Evolutionary conservation across 2,797 vertebrate species (phyloP).

Genomic region (Schizopygopsis malacanthus): DNA sequence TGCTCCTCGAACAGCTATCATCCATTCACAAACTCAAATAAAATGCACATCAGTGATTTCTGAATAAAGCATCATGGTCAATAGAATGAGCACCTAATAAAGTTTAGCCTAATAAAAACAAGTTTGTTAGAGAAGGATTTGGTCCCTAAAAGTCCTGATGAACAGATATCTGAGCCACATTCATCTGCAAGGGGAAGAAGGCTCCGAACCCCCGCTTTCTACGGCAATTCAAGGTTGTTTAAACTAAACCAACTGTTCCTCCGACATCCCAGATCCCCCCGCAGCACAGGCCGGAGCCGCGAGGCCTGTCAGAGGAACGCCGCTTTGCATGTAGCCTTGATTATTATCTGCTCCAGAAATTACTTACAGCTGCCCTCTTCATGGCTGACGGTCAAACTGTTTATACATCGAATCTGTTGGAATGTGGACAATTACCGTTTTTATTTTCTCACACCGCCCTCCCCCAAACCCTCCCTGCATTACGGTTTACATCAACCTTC

Average conservation of each 20-base stretch:
- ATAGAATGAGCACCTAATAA: neutral
- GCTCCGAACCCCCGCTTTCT: slow-evolving; percentile 65
- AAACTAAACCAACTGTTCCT: slow-evolving; percentile 79
- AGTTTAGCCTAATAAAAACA: neutral
- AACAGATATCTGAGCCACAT: neutral
- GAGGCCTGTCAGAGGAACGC: slow-evolving; percentile 79
- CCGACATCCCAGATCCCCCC: slow-evolving; percentile 73
- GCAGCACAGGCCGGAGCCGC: slow-evolving; percentile 72
- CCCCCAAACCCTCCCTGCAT: slow-evolving; percentile 32
- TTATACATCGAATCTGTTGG: slow-evolving; percentile 91
- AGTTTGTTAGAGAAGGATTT: neutral
- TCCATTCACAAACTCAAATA: neutral
- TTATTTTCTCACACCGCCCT: slow-evolving; percentile 84
- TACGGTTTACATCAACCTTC: slow-evolving; percentile 80
- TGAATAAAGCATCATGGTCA: neutral
- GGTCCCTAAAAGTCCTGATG: neutral
- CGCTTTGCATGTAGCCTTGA: slow-evolving; percentile 86
- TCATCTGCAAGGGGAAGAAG: slow-evolving; percentile 65
- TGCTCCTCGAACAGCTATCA: neutral
- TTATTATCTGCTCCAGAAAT: slow-evolving; percentile 91
- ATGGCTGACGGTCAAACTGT: slow-evolving; percentile 82
- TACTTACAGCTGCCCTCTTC: slow-evolving; percentile 91
- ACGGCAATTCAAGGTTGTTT: slow-evolving; percentile 79
- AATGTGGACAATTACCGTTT: slow-evolving; percentile 92
- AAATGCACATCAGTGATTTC: neutral